These are phyloP conservation scores for Druceiella hillmani DNA, from an alignment of 2,888 invertebrate species.

Conservation along the genomic window DNA sequence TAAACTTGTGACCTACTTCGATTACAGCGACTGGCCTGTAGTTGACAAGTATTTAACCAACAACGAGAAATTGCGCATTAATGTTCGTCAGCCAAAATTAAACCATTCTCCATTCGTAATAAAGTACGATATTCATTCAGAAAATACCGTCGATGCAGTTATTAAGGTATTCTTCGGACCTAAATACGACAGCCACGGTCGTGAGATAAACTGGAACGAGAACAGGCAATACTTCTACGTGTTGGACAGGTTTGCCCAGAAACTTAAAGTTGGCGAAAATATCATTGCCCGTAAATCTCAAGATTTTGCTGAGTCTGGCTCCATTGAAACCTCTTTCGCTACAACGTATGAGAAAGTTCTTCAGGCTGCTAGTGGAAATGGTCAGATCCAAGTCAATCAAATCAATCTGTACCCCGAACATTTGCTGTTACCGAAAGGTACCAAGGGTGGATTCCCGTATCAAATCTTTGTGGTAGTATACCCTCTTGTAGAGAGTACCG, in stretches of 20 bases:
- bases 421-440: constrained; percentile 53
- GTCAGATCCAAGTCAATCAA: constrained; percentile 26
- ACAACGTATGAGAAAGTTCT: constrained; percentile 50
- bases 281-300: constrained; percentile 50
- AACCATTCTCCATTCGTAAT: constrained; percentile 51
- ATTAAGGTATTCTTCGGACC: constrained; percentile 57
- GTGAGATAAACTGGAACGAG: constrained; percentile 31
- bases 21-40: constrained; percentile 50
- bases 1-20: constrained; percentile 54
- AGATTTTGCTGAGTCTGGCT: constrained; percentile 49
- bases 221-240: constrained; percentile 24
- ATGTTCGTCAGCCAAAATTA: constrained; percentile 43
- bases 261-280: constrained; percentile 51
- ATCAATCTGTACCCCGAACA: constrained; percentile 37
- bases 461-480: constrained; percentile 49
- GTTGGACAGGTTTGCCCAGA: constrained; percentile 34
- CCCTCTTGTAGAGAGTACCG: too few relatives aligned
- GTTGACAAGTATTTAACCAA: constrained; percentile 28
- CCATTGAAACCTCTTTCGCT: constrained; percentile 52
- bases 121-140: constrained; percentile 39
- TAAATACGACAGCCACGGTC: constrained; percentile 50
- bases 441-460: constrained; percentile 47
- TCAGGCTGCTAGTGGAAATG: constrained; percentile 34
- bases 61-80: constrained; percentile 30
- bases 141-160: constrained; percentile 40